Evolutionary conservation across 1,140 invertebrate species (phyloP).

Genomic region (Solenopsis fugax): DNA sequence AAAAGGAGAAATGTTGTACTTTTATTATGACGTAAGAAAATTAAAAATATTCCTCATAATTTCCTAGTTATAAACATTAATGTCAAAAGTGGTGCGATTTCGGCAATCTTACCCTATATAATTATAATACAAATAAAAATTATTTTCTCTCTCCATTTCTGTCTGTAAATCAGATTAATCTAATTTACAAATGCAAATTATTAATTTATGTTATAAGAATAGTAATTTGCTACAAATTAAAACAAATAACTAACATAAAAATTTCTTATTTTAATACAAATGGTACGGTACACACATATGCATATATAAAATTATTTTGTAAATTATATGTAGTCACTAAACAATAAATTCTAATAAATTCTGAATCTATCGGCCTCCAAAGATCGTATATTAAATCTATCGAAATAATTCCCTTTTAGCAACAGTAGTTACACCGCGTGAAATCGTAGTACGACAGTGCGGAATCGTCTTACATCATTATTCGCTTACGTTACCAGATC

Average conservation of each 20-base stretch:
- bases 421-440: constrained; percentile 73
- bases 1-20: too few relatives aligned
- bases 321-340: not conserved
- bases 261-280: not conserved
- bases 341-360: not conserved
- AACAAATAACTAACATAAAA: not conserved
- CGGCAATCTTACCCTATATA: too few relatives aligned
- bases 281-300: not conserved
- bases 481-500: constrained; percentile 83
- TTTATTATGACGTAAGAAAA: too few relatives aligned
- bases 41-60: too few relatives aligned
- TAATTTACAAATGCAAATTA: too few relatives aligned
- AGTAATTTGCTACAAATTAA: too few relatives aligned
- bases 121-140: not conserved
- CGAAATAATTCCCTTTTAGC: not conserved
- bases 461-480: constrained; percentile 83
- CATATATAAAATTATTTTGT: not conserved
- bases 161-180: too few relatives aligned
- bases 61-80: too few relatives aligned
- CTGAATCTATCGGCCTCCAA: not conserved
- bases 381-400: not conserved
- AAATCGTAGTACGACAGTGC: constrained; percentile 79
- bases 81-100: too few relatives aligned
- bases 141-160: too few relatives aligned
- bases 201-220: too few relatives aligned